phyloP scores from a whole-genome alignment of 1,140 invertebrate species.

The Batillaria attramentaria region DNA sequence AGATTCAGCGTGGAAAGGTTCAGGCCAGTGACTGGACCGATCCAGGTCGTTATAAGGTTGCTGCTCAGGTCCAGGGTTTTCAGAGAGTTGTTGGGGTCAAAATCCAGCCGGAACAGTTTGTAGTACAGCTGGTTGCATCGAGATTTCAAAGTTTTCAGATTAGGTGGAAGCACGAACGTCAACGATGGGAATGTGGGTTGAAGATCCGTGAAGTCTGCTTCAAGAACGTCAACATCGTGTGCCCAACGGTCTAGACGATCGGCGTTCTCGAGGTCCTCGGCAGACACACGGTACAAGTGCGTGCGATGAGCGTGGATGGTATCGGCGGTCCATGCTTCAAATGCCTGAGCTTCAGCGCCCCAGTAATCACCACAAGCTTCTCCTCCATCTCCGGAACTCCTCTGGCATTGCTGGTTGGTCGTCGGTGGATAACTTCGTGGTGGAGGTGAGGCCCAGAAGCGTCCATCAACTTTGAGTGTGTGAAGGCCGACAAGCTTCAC shows the following conservation, averaged over 20 bases:
- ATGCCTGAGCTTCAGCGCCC: too few species aligned
- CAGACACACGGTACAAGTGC: too few species aligned
- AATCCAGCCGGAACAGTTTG: not conserved
- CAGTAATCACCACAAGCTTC: too few species aligned
- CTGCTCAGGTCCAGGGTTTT: not conserved
- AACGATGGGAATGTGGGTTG: not conserved
- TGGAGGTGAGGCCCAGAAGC: not conserved
- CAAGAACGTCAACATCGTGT: not conserved
- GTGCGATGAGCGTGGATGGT: too few species aligned
- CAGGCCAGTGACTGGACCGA: constrained; percentile 29
- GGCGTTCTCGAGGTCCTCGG: too few species aligned
- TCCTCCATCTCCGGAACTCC: too few species aligned
- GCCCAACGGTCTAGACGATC: too few species aligned
- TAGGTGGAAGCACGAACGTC: constrained; percentile 26
- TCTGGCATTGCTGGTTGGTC: too few species aligned
- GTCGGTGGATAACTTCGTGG: not conserved
- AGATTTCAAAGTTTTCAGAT: constrained; percentile 9
- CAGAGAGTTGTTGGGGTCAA: not conserved
- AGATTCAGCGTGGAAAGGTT: constrained; percentile 21
- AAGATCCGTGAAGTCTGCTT: not conserved
- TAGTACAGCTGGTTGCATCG: constrained; percentile 26
- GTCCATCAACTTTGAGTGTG: not conserved
- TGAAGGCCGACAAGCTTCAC: not conserved
- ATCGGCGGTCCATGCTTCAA: not conserved
- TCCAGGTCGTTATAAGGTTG: constrained; percentile 24